phyloP scores from a whole-genome alignment of 2,888 invertebrate species.

The Lasius fuliginosus region DNA sequence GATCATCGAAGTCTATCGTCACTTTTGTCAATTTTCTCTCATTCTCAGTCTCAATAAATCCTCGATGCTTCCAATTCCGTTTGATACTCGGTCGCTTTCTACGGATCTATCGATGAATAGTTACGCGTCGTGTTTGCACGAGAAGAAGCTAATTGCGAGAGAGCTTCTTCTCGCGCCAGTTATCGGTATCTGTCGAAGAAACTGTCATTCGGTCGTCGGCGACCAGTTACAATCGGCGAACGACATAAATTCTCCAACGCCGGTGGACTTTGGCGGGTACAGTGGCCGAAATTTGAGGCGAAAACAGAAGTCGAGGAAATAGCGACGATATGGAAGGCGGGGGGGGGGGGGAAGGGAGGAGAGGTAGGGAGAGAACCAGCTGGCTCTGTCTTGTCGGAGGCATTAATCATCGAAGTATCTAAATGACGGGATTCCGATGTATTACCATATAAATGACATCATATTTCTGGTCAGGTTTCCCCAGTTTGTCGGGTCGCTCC shows the following conservation, averaged over 20 bases:
- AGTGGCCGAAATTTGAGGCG: slow-evolving; percentile 81
- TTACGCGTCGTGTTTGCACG: neutral
- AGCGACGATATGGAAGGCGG: slow-evolving; percentile 22
- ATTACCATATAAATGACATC: slow-evolving; percentile 87
- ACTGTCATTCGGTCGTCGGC: neutral
- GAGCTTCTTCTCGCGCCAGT: neutral
- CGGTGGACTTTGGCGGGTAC: slow-evolving; percentile 83
- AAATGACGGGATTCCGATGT: slow-evolving; percentile 87
- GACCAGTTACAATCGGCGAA: too few relatives aligned
- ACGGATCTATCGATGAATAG: neutral
- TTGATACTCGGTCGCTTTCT: neutral
- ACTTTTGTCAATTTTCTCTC: slow-evolving; percentile 66
- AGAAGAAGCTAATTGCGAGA: neutral
- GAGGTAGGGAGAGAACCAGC: slow-evolving; percentile 78
- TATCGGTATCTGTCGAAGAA: slow-evolving; percentile 1
- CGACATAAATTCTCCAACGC: slow-evolving; percentile 71
- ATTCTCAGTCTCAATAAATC: slow-evolving; percentile 31
- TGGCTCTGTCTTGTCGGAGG: slow-evolving; percentile 85
- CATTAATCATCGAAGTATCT: slow-evolving; percentile 87
- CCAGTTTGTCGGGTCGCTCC: slow-evolving; percentile 84
- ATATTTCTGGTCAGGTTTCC: slow-evolving; percentile 87
- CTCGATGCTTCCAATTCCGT: neutral
- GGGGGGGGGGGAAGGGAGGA: neutral
- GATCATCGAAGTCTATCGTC: slow-evolving; percentile 68
- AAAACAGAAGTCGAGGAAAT: slow-evolving; percentile 58